Conservation (phyloP, 2,797 vertebrate genomes). For the Cottoperca gobio region DNA sequence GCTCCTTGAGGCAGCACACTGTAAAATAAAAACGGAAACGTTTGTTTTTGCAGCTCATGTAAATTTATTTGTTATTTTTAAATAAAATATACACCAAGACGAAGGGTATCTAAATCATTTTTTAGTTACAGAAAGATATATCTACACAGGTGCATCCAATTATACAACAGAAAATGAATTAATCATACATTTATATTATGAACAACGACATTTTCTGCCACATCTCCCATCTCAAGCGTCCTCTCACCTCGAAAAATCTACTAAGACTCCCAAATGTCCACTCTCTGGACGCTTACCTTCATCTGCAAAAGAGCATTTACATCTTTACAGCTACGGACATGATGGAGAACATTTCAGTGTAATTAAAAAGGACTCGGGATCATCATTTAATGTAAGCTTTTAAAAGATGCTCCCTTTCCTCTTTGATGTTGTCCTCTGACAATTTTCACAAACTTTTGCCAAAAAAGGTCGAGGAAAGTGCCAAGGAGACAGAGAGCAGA, state of each 20-base stretch:
- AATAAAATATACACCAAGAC: constrained; percentile 85
- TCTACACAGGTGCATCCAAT: constrained; percentile 76
- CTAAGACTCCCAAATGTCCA: constrained; percentile 12
- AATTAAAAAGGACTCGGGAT: not conserved
- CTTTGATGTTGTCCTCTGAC: not conserved
- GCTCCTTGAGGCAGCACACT: not conserved
- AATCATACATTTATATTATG: constrained; percentile 52
- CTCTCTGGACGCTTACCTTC: not conserved
- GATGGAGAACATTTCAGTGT: constrained; percentile 1
- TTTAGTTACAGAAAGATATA: constrained; percentile 77
- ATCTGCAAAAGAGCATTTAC: constrained; percentile 34
- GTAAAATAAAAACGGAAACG: not conserved
- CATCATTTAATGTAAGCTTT: not conserved
- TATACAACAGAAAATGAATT: constrained; percentile 55
- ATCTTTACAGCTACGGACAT: constrained; percentile 19
- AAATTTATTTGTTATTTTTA: constrained; percentile 84
- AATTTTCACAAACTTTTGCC: constrained; percentile 1
- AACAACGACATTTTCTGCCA: constrained; percentile 49
- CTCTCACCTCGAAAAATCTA: not conserved
- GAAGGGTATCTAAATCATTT: constrained; percentile 79
- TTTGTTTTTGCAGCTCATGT: constrained; percentile 70
- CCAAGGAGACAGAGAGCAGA: constrained; percentile 14
- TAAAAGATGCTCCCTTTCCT: not conserved
- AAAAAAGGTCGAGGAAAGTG: not conserved
- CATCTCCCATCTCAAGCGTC: constrained; percentile 1